phyloP scores from a whole-genome alignment of 2,113 vertebrate genomes.

The Xerus inauris region DNA sequence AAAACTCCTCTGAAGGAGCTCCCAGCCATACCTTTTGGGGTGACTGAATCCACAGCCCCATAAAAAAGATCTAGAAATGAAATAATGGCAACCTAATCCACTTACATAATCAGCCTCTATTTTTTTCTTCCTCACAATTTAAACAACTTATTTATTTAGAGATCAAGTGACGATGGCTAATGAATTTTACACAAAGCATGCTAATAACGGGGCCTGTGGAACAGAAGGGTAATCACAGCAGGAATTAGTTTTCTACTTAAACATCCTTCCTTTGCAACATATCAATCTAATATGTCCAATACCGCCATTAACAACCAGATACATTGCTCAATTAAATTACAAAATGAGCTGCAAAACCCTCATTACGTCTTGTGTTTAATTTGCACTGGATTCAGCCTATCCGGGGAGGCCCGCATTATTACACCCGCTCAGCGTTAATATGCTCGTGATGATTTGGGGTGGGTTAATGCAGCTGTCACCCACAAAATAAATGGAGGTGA shows the following conservation, averaged over 20 bases:
- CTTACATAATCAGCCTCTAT: constrained; percentile 89
- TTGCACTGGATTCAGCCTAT: constrained; percentile 89
- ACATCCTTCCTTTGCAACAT: constrained; percentile 87
- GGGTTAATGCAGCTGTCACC: constrained; percentile 94
- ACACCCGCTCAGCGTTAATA: constrained; percentile 89
- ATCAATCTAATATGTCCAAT: constrained; percentile 92
- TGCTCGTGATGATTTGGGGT: constrained; percentile 91
- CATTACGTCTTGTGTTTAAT: constrained; percentile 93
- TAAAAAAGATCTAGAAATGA: constrained; percentile 85
- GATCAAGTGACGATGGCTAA: constrained; percentile 87
- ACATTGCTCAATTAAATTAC: constrained; percentile 96
- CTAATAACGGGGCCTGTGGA: constrained; percentile 87
- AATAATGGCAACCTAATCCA: constrained; percentile 87
- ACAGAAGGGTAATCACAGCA: constrained; percentile 89
- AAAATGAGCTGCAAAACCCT: constrained; percentile 88
- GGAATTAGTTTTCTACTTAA: constrained; percentile 90
- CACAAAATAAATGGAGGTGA: constrained; percentile 94
- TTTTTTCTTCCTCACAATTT: constrained; percentile 85
- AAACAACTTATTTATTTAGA: constrained; percentile 91
- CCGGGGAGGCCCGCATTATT: constrained; percentile 88
- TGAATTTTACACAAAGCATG: constrained; percentile 90
- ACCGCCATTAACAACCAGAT: constrained; percentile 93
- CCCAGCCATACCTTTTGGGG: constrained; percentile 75
- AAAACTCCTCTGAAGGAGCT: constrained; percentile 43
- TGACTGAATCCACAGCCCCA: constrained; percentile 78